These are phyloP conservation scores for Thecocarcelia acutangulata DNA, from an alignment of 2,888 invertebrate species.

Conservation along the genomic window DNA sequence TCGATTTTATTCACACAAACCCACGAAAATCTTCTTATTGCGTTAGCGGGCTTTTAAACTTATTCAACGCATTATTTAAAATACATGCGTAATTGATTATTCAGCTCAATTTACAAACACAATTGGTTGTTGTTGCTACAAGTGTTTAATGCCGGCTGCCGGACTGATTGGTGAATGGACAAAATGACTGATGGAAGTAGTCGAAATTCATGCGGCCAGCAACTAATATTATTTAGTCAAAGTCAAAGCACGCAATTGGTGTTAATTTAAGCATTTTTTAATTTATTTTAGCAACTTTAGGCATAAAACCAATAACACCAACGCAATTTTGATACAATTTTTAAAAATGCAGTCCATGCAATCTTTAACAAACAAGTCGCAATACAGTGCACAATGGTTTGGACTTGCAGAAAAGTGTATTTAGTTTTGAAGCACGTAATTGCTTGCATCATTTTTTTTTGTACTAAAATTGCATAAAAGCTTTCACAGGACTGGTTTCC, in stretches of 20 bases:
- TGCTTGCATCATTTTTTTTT: no score
- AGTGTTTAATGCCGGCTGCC: conserved; percentile 7
- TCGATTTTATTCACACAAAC: conserved; percentile 20
- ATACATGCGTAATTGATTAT: not conserved
- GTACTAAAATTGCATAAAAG: no score
- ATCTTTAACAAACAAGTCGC: conserved; percentile 20
- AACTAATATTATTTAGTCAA: conserved; percentile 22
- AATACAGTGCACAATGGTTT: conserved; percentile 9
- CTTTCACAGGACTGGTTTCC: no score
- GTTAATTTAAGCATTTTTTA: conserved; percentile 52
- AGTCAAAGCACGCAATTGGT: conserved; percentile 62
- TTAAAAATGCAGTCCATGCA: conserved; percentile 39
- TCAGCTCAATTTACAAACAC: conserved; percentile 11
- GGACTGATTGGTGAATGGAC: not conserved
- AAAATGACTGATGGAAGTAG: not conserved
- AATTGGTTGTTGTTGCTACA: conserved; percentile 7
- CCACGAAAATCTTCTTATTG: not conserved
- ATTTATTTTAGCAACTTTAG: conserved; percentile 20
- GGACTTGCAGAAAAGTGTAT: conserved; percentile 20
- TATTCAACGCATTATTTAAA: conserved; percentile 8
- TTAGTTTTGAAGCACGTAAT: no score
- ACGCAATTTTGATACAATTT: conserved; percentile 29
- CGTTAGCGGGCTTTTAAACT: not conserved
- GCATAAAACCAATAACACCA: conserved; percentile 19
- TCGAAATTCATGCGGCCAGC: not conserved